phyloP scores from a whole-genome alignment of 2,888 invertebrate species.

The Epistrophella euchroma region DNA sequence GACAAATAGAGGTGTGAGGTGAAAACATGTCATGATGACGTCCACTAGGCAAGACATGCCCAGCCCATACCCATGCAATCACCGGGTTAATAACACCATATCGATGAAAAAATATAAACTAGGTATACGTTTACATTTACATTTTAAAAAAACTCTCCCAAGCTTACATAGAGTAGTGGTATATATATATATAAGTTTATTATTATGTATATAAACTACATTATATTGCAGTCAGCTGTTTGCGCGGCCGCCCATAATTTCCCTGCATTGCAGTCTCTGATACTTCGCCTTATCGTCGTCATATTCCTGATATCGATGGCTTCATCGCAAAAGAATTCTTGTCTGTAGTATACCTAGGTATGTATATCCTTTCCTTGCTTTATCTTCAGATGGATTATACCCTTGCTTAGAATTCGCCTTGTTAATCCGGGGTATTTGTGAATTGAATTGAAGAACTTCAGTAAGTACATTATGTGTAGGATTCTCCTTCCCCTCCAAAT shows the following conservation, averaged over 20 bases:
- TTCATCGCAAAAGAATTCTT: not conserved
- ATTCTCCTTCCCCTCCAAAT: conserved; percentile 10
- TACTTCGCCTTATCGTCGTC: conserved; percentile 13
- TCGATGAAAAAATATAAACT: conserved; percentile 13
- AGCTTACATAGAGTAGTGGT: not conserved
- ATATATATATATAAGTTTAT: too few species aligned
- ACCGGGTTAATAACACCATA: conserved; percentile 62
- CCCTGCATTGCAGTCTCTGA: conserved; percentile 62
- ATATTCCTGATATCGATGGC: conserved; percentile 40
- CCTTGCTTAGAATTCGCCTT: not conserved
- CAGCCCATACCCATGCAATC: conserved; percentile 14
- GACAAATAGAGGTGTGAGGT: conserved; percentile 36
- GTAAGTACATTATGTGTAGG: not conserved
- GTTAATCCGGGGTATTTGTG: not conserved
- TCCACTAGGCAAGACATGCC: conserved; percentile 48
- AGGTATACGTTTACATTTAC: not conserved
- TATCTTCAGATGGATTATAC: not conserved
- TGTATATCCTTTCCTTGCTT: not conserved
- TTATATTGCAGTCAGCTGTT: conserved; percentile 62
- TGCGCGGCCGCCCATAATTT: conserved; percentile 29
- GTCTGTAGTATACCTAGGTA: not conserved
- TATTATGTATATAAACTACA: not conserved
- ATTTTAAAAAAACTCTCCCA: conserved; percentile 28
- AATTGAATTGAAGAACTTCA: too few species aligned
- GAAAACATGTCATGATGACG: conserved; percentile 46